These are phyloP conservation scores for Martes martes DNA, from an alignment of 2,113 vertebrate species.

Conservation along the genomic window DNA sequence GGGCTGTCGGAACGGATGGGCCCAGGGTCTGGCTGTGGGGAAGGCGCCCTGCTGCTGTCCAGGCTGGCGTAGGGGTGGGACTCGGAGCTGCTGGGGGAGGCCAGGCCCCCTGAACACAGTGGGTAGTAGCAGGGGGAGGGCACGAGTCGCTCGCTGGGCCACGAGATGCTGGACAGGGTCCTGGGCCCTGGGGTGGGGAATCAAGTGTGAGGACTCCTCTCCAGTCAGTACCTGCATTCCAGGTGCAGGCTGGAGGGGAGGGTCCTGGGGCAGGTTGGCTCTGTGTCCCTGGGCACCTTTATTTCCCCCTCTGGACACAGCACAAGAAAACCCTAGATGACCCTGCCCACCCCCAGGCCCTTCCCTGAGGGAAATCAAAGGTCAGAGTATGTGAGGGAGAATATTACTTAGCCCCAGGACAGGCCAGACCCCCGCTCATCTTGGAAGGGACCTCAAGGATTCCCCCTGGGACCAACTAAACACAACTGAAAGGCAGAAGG, in stretches of 20 bases:
- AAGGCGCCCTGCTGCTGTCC: conserved; percentile 91
- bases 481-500: not conserved
- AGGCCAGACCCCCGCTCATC: not conserved
- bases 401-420: not conserved
- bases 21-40: conserved; percentile 79
- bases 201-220: not conserved
- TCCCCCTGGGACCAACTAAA: not conserved
- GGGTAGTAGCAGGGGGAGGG: conserved; percentile 88
- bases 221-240: not conserved
- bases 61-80: conserved; percentile 97
- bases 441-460: not conserved
- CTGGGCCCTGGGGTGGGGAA: conserved; percentile 75
- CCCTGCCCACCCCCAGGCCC: not conserved
- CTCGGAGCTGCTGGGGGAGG: conserved; percentile 93
- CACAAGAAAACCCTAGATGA: not conserved
- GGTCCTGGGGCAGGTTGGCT: not conserved
- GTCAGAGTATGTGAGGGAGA: fast-evolving
- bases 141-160: conserved; percentile 87
- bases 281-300: not conserved
- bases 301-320: not conserved
- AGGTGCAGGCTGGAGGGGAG: not conserved
- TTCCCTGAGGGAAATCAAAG: not conserved
- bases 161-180: conserved; percentile 86
- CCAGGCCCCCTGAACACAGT: conserved; percentile 84
- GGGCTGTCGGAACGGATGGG: conserved; percentile 79